Conservation (phyloP, 1,140 invertebrate species). For the Drosophila ficusphila region DNA sequence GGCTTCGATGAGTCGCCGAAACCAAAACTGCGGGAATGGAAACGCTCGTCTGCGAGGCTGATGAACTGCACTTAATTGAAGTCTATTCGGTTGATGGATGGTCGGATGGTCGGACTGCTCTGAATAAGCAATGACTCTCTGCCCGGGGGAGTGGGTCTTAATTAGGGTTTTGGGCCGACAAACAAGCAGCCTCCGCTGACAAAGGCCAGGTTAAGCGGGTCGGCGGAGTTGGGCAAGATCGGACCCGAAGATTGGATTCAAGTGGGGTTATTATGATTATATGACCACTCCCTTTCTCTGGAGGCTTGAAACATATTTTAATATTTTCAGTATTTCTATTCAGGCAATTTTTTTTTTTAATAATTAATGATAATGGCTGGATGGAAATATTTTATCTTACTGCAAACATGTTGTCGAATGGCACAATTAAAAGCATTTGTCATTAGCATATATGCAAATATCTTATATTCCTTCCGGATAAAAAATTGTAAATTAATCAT, state of each 20-base stretch:
- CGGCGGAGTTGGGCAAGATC: constrained; percentile 15
- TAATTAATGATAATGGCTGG: no score
- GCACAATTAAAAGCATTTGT: no score
- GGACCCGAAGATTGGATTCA: neutral
- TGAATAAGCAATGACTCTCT: constrained; percentile 4
- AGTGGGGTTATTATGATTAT: neutral
- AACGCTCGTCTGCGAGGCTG: neutral
- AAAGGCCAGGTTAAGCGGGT: constrained; percentile 8
- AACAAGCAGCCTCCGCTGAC: neutral
- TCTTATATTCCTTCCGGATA: no score
- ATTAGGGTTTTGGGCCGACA: constrained; percentile 23
- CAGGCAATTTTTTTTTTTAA: no score
- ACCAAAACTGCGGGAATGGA: constrained; percentile 8
- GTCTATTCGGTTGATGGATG: constrained; percentile 49
- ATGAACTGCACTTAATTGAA: constrained; percentile 42
- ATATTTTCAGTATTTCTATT: no score
- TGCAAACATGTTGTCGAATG: no score
- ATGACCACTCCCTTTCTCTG: no score
- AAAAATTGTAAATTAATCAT: no score
- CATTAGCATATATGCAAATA: no score
- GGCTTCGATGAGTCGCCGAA: constrained; percentile 39
- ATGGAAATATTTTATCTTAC: no score
- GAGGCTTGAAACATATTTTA: neutral
- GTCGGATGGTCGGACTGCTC: neutral
- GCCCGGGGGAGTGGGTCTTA: constrained; percentile 26